Conservation (phyloP, 2,113 vertebrate genomes). For the Dryoscopus gambensis region DNA sequence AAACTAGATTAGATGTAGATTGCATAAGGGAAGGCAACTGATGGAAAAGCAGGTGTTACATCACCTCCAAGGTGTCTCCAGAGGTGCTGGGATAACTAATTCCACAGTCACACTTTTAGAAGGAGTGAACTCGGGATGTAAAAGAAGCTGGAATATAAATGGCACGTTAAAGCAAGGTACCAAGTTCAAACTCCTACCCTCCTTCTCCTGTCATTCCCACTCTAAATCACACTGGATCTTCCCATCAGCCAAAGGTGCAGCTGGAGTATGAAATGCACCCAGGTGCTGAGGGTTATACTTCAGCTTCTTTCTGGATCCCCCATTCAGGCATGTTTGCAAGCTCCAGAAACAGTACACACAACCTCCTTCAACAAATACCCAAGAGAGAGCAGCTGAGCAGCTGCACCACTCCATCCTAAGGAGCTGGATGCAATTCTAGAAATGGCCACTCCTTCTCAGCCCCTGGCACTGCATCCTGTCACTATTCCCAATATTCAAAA, state of each 20-base stretch:
- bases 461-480: neutral
- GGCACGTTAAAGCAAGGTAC: neutral
- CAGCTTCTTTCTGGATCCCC: neutral
- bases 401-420: neutral
- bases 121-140: accelerated
- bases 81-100: neutral
- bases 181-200: neutral
- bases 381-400: neutral
- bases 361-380: neutral
- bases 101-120: neutral
- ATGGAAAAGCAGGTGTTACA: neutral
- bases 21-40: neutral
- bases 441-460: neutral
- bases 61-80: neutral
- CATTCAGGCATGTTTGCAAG: neutral
- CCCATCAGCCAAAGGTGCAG: neutral
- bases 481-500: neutral
- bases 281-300: neutral
- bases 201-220: neutral
- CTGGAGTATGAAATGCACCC: accelerated
- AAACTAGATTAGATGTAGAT: neutral
- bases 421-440: neutral
- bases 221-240: neutral
- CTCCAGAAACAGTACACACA: neutral
- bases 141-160: neutral